Evolutionary conservation across 2,888 invertebrate species (phyloP).

Genomic region (Drosophila mimetica): DNA sequence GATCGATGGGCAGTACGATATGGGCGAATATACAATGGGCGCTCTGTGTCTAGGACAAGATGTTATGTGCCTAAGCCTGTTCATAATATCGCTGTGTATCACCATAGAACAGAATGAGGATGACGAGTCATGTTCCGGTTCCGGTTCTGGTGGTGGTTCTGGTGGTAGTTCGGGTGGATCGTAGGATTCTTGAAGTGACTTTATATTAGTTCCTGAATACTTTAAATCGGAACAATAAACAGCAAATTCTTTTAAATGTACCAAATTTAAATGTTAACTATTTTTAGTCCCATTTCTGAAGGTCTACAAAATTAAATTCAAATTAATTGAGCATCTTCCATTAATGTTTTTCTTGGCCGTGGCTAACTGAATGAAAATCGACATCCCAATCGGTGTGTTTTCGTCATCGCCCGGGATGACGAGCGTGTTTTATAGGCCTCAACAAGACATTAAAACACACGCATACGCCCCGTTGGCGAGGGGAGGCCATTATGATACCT

Average conservation of each 20-base stretch:
- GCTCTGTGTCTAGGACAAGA: background rate
- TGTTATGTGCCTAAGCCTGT: background rate
- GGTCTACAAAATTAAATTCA: slow-evolving; percentile 2
- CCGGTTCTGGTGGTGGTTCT: background rate
- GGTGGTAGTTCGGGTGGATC: background rate
- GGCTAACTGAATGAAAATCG: slow-evolving; percentile 11
- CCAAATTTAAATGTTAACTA: background rate
- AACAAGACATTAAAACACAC: slow-evolving; percentile 68
- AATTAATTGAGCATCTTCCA: background rate
- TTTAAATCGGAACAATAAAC: background rate
- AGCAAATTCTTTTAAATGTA: background rate
- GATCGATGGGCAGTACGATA: background rate
- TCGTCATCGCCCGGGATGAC: slow-evolving; percentile 52
- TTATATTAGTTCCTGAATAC: no score
- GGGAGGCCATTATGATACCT: slow-evolving; percentile 51
- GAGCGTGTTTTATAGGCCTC: slow-evolving; percentile 72
- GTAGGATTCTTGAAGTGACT: no score
- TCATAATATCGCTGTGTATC: background rate
- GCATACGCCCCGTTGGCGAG: slow-evolving; percentile 51
- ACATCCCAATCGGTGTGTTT: slow-evolving; percentile 20
- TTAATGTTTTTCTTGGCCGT: slow-evolving; percentile 16
- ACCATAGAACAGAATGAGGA: background rate
- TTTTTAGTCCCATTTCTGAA: background rate
- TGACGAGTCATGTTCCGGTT: background rate
- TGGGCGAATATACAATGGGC: background rate